phyloP scores from a whole-genome alignment of 37 sponge, comb jelly and placozoan genomes.

The Haliclona indistincta region DNA sequence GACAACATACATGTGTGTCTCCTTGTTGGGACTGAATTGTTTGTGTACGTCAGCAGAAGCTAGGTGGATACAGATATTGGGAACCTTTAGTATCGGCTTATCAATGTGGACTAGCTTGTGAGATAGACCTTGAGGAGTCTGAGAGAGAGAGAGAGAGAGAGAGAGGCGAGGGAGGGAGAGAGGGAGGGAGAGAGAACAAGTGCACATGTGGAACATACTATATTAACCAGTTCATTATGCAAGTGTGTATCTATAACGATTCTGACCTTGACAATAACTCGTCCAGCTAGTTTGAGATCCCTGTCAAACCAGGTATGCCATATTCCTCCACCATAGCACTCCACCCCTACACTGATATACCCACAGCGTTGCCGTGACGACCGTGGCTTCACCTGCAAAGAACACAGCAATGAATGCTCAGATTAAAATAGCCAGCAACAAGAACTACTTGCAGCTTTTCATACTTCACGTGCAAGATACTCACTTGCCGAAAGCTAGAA shows the following conservation, averaged over 20 bases:
- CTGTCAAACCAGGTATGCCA: constrained; percentile 99
- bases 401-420: too few relatives aligned
- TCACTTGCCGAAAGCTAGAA: too few relatives aligned
- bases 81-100: constrained; percentile 82
- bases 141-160: too few relatives aligned
- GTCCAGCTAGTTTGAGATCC: constrained; percentile 92
- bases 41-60: constrained; percentile 70
- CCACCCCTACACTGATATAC: constrained; percentile 75
- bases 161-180: too few relatives aligned
- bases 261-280: constrained; percentile 72
- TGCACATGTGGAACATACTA: too few relatives aligned
- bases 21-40: constrained; percentile 87
- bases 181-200: too few relatives aligned
- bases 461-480: too few relatives aligned
- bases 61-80: constrained; percentile 94
- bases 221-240: too few relatives aligned
- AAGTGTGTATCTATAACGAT: too few relatives aligned
- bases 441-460: too few relatives aligned
- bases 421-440: too few relatives aligned
- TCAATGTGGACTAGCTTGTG: constrained; percentile 86
- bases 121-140: constrained; percentile 46
- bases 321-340: constrained; percentile 95
- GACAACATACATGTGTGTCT: constrained; percentile 81
- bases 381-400: constrained; percentile 80
- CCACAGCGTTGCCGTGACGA: constrained; percentile 40